Conservation (phyloP, 2,888 invertebrate genomes). For the Drosophila helvetica region DNA sequence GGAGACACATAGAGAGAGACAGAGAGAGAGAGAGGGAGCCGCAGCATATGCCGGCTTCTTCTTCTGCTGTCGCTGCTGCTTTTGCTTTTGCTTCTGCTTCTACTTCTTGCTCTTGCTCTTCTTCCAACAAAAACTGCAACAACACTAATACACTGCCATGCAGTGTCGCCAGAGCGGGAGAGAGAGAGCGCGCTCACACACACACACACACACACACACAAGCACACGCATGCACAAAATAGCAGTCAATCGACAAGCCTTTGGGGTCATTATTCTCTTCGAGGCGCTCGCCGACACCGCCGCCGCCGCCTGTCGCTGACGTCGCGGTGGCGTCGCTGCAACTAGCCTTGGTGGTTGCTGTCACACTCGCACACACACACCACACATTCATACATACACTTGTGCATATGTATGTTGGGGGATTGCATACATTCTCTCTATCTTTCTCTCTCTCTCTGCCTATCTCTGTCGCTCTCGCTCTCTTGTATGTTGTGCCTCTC, state of each 20-base stretch:
- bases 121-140: constrained; percentile 66
- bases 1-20: constrained; percentile 17
- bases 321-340: constrained; percentile 45
- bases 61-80: constrained; percentile 65
- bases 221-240: constrained; percentile 50
- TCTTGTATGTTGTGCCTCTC: constrained; percentile 62
- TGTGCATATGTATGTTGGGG: constrained; percentile 27
- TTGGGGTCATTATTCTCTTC: constrained; percentile 84
- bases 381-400: constrained; percentile 10
- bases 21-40: constrained; percentile 43
- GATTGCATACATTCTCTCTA: background rate
- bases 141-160: constrained; percentile 36
- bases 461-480: constrained; percentile 15
- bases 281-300: constrained; percentile 68
- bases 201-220: constrained; percentile 33
- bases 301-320: constrained; percentile 53
- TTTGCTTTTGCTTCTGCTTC: constrained; percentile 54
- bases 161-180: constrained; percentile 1
- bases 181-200: constrained; percentile 19
- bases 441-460: constrained; percentile 3
- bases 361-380: constrained; percentile 56
- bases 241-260: constrained; percentile 80
- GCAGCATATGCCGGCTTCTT: constrained; percentile 82
- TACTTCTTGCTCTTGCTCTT: constrained; percentile 69
- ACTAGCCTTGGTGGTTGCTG: constrained; percentile 78